Conservation (phyloP, 1,140 invertebrate species). For the Pogonus chalceus region DNA sequence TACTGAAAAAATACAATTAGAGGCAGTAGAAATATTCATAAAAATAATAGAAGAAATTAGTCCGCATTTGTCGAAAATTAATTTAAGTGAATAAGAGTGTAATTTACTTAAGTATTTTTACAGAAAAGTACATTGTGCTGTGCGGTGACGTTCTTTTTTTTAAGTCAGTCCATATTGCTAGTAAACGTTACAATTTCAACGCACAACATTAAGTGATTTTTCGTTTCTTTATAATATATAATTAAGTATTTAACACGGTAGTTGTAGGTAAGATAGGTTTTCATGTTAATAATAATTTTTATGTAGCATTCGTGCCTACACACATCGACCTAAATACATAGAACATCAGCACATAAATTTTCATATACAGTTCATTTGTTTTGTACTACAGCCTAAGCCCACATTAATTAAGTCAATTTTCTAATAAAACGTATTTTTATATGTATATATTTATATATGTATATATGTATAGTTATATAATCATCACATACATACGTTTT, state of each 20-base stretch:
- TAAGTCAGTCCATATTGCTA: constrained; percentile 2
- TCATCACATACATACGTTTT: constrained; percentile 4
- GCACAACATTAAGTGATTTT: constrained; percentile 6
- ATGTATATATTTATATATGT: neutral
- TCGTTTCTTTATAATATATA: neutral
- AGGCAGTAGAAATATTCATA: too few species aligned
- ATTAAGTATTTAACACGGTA: neutral
- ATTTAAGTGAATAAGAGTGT: neutral
- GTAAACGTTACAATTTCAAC: constrained; percentile 1
- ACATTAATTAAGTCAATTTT: constrained; percentile 5
- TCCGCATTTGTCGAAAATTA: too few species aligned
- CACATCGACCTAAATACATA: constrained; percentile 6
- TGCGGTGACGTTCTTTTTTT: neutral
- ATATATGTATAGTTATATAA: neutral
- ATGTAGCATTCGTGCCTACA: constrained; percentile 7
- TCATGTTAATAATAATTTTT: neutral
- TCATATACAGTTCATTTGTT: constrained; percentile 3
- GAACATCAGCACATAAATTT: constrained; percentile 6
- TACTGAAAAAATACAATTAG: too few species aligned
- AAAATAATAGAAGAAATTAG: too few species aligned
- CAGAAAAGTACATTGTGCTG: neutral
- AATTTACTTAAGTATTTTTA: neutral
- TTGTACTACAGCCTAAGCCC: constrained; percentile 4
- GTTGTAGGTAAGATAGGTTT: neutral
- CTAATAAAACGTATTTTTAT: constrained; percentile 5